Conservation (phyloP, 1,140 invertebrate species). For the Calycopis cecrops region DNA sequence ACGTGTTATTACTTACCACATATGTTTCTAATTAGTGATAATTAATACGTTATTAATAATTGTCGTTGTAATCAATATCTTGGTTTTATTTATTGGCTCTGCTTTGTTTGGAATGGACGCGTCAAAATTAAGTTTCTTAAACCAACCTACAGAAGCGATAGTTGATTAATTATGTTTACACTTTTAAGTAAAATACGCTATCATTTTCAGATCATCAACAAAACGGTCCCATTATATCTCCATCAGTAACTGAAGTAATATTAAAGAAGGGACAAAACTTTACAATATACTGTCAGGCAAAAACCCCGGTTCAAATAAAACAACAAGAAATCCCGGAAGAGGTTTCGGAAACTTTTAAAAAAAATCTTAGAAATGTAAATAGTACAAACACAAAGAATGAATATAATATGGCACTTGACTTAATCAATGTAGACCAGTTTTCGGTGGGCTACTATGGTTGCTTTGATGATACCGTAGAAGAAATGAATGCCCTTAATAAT, state of each 20-base stretch:
- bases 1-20: conserved; percentile 14
- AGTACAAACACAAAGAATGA: conserved; percentile 46
- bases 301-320: conserved; percentile 64
- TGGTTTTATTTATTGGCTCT: too few relatives aligned
- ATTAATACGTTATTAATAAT: too few relatives aligned
- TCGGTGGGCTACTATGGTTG: conserved; percentile 80
- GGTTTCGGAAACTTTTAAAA: conserved; percentile 34
- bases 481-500: conserved; percentile 45
- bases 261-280: conserved; percentile 65
- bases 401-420: conserved; percentile 53
- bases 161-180: too few relatives aligned
- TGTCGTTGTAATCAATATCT: too few relatives aligned
- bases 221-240: conserved; percentile 64
- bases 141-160: too few relatives aligned
- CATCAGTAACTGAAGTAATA: conserved; percentile 61
- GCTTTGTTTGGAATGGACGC: too few relatives aligned
- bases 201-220: conserved; percentile 50
- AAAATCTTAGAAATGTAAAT: conserved; percentile 32
- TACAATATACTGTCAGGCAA: conserved; percentile 71
- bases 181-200: not conserved
- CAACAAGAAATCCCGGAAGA: conserved; percentile 57
- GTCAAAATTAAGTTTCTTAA: too few relatives aligned
- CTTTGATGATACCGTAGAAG: conserved; percentile 51
- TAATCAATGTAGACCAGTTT: conserved; percentile 58
- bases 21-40: too few relatives aligned